Evolutionary conservation across 2,888 invertebrate species (phyloP), one percentile per base, ranked within the genome.

Genomic region (Eugnorisma glareosa): DNA sequence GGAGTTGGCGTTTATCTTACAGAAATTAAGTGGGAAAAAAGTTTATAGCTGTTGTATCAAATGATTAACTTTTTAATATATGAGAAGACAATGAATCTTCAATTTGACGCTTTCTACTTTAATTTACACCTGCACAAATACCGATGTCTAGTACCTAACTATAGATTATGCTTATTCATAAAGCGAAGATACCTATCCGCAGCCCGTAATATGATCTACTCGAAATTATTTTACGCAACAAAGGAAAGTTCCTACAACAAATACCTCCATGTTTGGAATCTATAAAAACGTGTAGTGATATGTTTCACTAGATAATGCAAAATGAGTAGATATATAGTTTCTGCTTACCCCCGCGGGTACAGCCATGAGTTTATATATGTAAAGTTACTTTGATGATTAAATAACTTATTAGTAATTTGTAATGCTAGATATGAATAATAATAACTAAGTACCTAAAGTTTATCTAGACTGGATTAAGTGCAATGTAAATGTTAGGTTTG

Each of bases 1-100:
- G 61, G 54, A 51, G 64, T 67, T 28, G 40, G n/a, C 66, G 67
- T 63, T 70, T 51, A 71, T 66, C 64, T 78, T 68, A 18, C 28
- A 8, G 37, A 77, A 31, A 37, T 35, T 2, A 15, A 48, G 21
- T n/a, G 18, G 24, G 28, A 45, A 54, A 35, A 45, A 21, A 1
- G 13, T 48, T 59, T 21, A 40, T 31, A 59, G 31, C 51, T 51
- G 15, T 35, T 31, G 13, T n/a, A 43, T 15, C 43, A 61, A n/a
- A 48, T 35, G 57, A 72, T 72, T 28, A n/a, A 13, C 13, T 71
- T 48, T 8, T 28, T 48, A 48, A 5, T 69, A 8, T 2, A 61
- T 10, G 15, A 57, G 1, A 11, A 51, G 13, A 48, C n/a, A 11
- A 45, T 31, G 37, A 48, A 48, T 78, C 18, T 67, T 18, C 24